Evolutionary conservation across 2,888 invertebrate species (phyloP).

Genomic region (Himalopsyche anomala): DNA sequence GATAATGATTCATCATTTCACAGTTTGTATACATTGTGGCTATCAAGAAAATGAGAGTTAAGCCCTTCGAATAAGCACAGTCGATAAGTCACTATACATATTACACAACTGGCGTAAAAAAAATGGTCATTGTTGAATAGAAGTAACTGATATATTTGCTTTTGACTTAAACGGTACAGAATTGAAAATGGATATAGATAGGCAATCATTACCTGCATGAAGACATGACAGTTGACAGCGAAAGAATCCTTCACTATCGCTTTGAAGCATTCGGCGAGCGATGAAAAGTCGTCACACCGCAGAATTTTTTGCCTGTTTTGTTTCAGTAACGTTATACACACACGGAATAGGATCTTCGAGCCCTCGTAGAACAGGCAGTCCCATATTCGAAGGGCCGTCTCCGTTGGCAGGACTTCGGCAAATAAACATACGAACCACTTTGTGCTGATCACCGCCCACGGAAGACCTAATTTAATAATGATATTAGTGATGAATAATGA

Average conservation of each 20-base stretch:
- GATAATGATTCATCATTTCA: too few relatives aligned
- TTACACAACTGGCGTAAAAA: too few relatives aligned
- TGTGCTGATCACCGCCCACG: conserved; percentile 93
- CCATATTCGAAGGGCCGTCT: conserved; percentile 96
- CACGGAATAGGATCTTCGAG: conserved; percentile 93
- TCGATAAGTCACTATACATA: too few relatives aligned
- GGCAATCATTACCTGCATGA: conserved; percentile 83
- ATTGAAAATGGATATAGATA: neutral
- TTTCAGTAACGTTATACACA: conserved; percentile 89
- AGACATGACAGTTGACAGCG: conserved; percentile 90
- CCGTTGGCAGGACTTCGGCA: conserved; percentile 94
- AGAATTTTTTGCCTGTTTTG: conserved; percentile 84
- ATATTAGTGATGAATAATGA: too few relatives aligned
- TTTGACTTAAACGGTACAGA: neutral
- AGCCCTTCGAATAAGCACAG: too few relatives aligned
- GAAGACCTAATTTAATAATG: conserved; percentile 77
- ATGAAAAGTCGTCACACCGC: conserved; percentile 87
- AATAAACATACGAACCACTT: conserved; percentile 98
- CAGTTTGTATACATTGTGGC: too few relatives aligned
- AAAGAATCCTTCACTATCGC: conserved; percentile 86
- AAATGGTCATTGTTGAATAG: too few relatives aligned
- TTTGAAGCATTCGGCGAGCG: conserved; percentile 89
- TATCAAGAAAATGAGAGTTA: too few relatives aligned
- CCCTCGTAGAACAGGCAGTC: conserved; percentile 97
- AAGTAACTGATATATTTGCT: too few relatives aligned